These are phyloP conservation scores for Hyles lineata DNA, from an alignment of 2,888 invertebrate genomes.

Conservation along the genomic window DNA sequence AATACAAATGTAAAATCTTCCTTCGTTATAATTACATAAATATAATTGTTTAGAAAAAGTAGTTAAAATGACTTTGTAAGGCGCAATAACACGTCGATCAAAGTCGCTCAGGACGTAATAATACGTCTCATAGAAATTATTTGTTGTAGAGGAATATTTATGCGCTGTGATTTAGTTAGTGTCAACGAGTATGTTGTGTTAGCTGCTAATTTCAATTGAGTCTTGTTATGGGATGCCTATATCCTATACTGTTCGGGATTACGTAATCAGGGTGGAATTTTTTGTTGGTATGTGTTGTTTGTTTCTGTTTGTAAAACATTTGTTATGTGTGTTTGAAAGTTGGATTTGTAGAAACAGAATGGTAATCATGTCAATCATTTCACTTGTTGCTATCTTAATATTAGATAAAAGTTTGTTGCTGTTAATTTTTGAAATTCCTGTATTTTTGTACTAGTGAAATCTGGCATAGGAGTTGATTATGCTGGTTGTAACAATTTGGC, in stretches of 20 bases:
- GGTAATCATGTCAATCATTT: neutral
- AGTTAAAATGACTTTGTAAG: neutral
- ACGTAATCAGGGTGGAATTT: neutral
- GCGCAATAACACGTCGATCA: neutral
- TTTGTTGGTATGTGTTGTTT: neutral
- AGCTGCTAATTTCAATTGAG: neutral
- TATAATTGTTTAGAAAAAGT: neutral
- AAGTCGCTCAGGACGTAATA: neutral
- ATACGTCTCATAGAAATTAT: neutral
- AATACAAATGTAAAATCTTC: neutral
- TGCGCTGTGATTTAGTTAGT: conserved; percentile 14
- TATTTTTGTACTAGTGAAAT: too few relatives aligned
- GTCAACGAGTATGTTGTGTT: neutral
- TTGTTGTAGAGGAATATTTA: conserved; percentile 7
- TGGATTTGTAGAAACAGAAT: neutral
- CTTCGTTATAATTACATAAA: neutral
- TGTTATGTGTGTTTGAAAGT: neutral
- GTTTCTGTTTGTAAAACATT: neutral
- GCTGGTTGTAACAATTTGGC: too few relatives aligned
- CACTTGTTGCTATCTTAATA: neutral
- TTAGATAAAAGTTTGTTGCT: neutral
- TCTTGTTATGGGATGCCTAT: neutral
- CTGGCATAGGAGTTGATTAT: too few relatives aligned
- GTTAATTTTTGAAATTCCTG: too few relatives aligned
- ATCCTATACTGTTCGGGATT: neutral